These are phyloP conservation scores for Pampus argenteus DNA, from an alignment of 2,797 vertebrate genomes.

Conservation along the genomic window DNA sequence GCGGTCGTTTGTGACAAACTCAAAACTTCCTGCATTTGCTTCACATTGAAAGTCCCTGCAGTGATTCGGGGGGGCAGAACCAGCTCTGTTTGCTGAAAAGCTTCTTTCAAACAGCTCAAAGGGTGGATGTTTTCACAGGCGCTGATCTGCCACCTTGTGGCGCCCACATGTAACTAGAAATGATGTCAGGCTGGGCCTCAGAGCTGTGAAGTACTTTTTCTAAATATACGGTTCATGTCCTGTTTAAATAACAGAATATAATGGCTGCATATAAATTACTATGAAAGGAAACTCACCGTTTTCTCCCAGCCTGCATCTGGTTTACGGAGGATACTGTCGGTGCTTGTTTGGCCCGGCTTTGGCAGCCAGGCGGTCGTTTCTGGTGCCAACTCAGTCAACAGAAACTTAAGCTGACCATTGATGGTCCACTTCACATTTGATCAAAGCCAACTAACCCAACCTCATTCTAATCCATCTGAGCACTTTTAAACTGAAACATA, in stretches of 20 bases:
- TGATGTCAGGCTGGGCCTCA: background rate
- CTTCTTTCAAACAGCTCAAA: background rate
- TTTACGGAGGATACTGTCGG: background rate
- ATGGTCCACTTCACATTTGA: background rate
- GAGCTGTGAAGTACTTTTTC: background rate
- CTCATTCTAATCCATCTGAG: background rate
- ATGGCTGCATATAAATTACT: background rate
- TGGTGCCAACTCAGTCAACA: background rate
- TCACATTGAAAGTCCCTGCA: background rate
- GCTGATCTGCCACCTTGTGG: slow-evolving; percentile 47
- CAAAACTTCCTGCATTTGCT: background rate
- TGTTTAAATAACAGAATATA: background rate
- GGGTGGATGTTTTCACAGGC: background rate
- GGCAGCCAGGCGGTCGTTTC: background rate
- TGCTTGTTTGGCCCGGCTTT: background rate
- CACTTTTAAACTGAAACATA: too few relatives aligned
- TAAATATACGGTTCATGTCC: background rate
- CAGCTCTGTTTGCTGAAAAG: background rate
- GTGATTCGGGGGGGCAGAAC: background rate
- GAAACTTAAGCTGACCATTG: background rate
- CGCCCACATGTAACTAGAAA: background rate
- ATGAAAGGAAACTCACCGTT: background rate
- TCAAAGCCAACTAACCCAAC: background rate
- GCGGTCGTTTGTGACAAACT: background rate
- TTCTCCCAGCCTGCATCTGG: background rate